Evolutionary conservation across 2,888 invertebrate genomes (phyloP).

Genomic region (Callyntrura sp.): DNA sequence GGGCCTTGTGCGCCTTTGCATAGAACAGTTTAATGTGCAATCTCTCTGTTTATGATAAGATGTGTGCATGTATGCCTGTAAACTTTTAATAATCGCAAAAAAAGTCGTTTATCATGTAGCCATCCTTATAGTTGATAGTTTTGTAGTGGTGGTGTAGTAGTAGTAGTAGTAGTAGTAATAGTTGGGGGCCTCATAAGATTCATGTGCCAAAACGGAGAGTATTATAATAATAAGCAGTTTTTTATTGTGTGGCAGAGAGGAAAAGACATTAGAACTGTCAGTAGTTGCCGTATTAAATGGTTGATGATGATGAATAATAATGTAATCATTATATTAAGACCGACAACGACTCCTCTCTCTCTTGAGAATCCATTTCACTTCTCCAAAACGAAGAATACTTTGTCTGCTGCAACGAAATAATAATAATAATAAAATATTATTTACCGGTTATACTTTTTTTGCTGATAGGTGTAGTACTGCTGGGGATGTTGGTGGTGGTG

Average conservation of each 20-base stretch:
- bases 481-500: too few relatives aligned
- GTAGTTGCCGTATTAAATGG: constrained; percentile 68
- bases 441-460: constrained; percentile 34
- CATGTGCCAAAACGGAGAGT: constrained; percentile 46
- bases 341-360: background rate
- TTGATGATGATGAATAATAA: constrained; percentile 74
- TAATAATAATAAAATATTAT: constrained; percentile 3
- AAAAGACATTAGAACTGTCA: constrained; percentile 73
- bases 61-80: constrained; percentile 19
- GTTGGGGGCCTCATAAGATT: constrained; percentile 68
- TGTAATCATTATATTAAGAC: constrained; percentile 60
- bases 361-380: too few relatives aligned
- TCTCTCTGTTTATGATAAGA: background rate
- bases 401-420: background rate
- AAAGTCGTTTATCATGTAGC: constrained; percentile 59
- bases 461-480: background rate
- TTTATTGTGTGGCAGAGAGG: constrained; percentile 28
- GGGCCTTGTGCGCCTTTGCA: background rate
- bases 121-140: constrained; percentile 20
- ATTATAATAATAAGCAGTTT: constrained; percentile 10
- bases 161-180: background rate
- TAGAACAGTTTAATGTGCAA: too few relatives aligned
- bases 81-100: constrained; percentile 63
- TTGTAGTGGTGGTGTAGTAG: background rate
- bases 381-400: background rate